Evolutionary conservation across 2,113 vertebrate genomes (phyloP).

Genomic region (Trichomycterus rosablanca): DNA sequence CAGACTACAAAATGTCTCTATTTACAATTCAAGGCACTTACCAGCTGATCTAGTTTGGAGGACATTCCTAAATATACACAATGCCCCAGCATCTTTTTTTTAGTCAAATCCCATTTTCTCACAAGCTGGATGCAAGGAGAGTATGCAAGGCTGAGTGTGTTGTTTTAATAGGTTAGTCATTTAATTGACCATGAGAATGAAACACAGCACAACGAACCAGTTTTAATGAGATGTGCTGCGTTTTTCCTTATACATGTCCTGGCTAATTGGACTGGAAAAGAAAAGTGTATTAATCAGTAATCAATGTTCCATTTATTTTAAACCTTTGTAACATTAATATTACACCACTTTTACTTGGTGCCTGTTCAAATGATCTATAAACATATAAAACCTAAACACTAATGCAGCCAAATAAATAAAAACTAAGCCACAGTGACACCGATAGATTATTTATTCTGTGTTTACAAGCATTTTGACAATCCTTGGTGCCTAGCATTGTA

Average conservation of each 20-base stretch:
- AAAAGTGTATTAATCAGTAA: constrained; percentile 3
- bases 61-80: constrained; percentile 14
- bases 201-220: no score
- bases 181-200: no score
- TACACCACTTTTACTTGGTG: no score
- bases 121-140: constrained; percentile 7
- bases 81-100: background rate
- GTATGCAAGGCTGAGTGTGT: constrained; percentile 11
- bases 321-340: background rate
- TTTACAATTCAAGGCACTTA: no score
- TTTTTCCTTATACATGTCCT: constrained; percentile 5
- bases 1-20: no score
- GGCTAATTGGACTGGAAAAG: constrained; percentile 15
- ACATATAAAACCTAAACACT: no score
- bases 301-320: background rate
- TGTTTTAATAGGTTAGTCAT: constrained; percentile 24
- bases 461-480: constrained; percentile 27
- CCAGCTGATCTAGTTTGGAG: constrained; percentile 11
- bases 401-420: no score
- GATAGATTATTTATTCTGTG: background rate
- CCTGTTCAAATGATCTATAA: no score
- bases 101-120: no score
- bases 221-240: constrained; percentile 21
- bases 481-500: constrained; percentile 23
- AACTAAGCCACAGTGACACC: no score